These are phyloP conservation scores for Plutomurus gul DNA, from an alignment of 1,140 invertebrate genomes.

Conservation along the genomic window DNA sequence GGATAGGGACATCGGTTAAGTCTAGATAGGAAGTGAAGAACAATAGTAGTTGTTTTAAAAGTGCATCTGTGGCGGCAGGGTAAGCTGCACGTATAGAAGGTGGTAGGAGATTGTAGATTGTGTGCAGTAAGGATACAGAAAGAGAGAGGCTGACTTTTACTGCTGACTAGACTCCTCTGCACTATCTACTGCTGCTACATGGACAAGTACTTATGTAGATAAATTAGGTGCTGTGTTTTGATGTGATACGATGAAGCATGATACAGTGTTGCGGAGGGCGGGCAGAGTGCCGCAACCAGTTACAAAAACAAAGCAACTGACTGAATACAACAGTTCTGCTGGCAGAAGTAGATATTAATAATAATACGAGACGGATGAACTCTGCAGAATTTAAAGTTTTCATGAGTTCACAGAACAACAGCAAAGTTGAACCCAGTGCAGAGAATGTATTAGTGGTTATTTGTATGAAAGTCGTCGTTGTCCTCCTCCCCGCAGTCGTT, in stretches of 20 bases:
- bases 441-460: neutral
- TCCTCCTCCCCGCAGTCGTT: too few species aligned
- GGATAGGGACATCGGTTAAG: neutral
- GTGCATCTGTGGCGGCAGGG: neutral
- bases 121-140: neutral
- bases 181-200: neutral
- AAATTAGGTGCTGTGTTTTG: neutral
- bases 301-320: neutral
- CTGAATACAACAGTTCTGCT: neutral
- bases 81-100: too few species aligned
- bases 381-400: neutral
- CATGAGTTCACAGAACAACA: neutral
- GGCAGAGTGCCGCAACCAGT: neutral
- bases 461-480: neutral
- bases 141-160: neutral
- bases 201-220: neutral
- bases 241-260: neutral
- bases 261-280: neutral
- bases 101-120: neutral
- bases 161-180: neutral
- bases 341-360: neutral
- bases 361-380: neutral
- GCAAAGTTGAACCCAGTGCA: conserved; percentile 4
- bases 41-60: neutral
- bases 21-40: too few species aligned